Percentiles rank a stretch among this genome's conserved stretches.
Conservation (phyloP, 2,888 invertebrate genomes). For the Lasioglossum marginatum region DNA sequence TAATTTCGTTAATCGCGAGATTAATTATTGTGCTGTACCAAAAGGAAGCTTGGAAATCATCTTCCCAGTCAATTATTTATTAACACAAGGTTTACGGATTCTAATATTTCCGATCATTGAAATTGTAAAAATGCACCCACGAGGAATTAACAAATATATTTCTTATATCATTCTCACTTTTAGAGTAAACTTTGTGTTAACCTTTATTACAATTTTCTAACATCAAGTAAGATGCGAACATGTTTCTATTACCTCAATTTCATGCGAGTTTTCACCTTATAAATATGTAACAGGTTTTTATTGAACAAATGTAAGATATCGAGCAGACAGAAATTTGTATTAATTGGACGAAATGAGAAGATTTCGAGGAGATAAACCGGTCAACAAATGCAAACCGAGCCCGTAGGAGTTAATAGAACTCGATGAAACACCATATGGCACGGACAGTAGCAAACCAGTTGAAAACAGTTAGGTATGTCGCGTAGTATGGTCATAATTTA, state of each 20-base stretch:
- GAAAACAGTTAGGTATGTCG: constrained; percentile 14
- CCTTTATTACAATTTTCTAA: background rate
- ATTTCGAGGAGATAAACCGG: constrained; percentile 25
- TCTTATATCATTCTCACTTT: too few species aligned
- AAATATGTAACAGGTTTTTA: too few species aligned
- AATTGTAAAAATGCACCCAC: too few species aligned
- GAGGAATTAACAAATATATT: too few species aligned
- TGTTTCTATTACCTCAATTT: background rate
- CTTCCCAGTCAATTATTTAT: too few species aligned
- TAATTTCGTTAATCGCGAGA: too few species aligned
- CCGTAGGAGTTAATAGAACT: constrained; percentile 19
- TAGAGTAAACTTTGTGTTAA: background rate
- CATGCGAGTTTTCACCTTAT: background rate
- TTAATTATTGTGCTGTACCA: too few species aligned
- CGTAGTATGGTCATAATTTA: constrained; percentile 17
- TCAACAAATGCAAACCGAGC: background rate
- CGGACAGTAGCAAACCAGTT: background rate
- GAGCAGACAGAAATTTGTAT: background rate
- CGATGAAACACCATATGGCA: constrained; percentile 21
- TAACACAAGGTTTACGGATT: too few species aligned
- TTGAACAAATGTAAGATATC: background rate
- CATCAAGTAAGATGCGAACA: background rate
- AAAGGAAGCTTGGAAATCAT: too few species aligned
- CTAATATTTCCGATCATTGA: too few species aligned
- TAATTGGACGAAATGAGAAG: constrained; percentile 14